Evolutionary conservation across 2,113 vertebrate species (phyloP).

Genomic region (Polyodon spathula): DNA sequence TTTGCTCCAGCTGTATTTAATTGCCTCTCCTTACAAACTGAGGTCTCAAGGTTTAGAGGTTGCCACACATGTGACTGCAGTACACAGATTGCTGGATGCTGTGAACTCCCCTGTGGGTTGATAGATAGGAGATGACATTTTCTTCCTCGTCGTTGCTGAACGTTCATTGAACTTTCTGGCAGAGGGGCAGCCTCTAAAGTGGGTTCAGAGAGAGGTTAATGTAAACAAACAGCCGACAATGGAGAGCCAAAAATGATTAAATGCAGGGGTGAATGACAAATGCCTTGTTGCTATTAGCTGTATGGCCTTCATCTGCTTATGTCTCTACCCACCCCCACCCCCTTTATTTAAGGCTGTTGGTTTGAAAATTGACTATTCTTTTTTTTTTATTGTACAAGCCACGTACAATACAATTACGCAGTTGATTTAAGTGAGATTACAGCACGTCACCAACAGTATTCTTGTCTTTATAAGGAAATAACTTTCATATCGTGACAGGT

Average conservation of each 20-base stretch:
- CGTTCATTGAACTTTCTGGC: constrained; percentile 88
- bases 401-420: too few relatives aligned
- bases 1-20: too few relatives aligned
- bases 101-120: constrained; percentile 81
- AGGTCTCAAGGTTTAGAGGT: constrained; percentile 43
- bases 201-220: constrained; percentile 96
- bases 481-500: too few relatives aligned
- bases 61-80: constrained; percentile 27
- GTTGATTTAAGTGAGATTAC: too few relatives aligned
- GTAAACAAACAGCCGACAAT: constrained; percentile 88
- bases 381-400: too few relatives aligned
- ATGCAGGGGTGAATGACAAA: constrained; percentile 78
- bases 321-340: too few relatives aligned
- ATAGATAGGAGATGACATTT: constrained; percentile 86
- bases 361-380: too few relatives aligned
- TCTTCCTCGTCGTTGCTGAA: constrained; percentile 76
- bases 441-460: too few relatives aligned
- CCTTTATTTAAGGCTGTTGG: too few relatives aligned
- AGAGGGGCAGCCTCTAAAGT: constrained; percentile 85
- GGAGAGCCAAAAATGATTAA: constrained; percentile 83
- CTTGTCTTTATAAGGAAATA: too few relatives aligned
- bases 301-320: constrained; percentile 43
- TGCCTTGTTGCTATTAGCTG: constrained; percentile 86
- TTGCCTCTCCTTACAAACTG: constrained; percentile 51
- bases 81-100: constrained; percentile 42